These are phyloP conservation scores for Euproctis similis DNA, from an alignment of 2,888 invertebrate species.

Conservation along the genomic window DNA sequence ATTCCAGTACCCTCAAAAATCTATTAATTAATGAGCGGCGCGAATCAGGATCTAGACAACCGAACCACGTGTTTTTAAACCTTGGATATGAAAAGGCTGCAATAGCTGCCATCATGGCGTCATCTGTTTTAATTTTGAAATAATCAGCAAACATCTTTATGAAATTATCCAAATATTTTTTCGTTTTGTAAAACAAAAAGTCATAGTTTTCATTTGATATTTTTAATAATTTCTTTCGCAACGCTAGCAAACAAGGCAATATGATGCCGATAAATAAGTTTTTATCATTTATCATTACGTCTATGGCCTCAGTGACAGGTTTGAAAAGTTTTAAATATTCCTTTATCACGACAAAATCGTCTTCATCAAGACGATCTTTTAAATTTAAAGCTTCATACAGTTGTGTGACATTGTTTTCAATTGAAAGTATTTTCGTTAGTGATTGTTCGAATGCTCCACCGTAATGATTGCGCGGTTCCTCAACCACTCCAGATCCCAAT, in stretches of 20 bases:
- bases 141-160: background rate
- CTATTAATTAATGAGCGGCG: background rate
- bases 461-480: background rate
- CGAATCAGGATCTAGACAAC: background rate
- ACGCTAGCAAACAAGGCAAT: background rate
- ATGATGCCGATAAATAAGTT: background rate
- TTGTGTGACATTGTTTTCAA: background rate
- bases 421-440: background rate
- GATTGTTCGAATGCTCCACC: background rate
- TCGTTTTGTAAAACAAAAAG: background rate
- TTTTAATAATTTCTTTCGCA: background rate
- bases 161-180: background rate
- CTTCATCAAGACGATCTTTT: background rate
- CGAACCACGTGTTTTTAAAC: slow-evolving; percentile 1
- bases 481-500: too few relatives aligned
- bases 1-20: too few relatives aligned
- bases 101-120: background rate
- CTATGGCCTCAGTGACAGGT: background rate
- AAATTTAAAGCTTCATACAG: background rate
- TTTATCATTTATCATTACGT: background rate
- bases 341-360: background rate
- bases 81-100: background rate
- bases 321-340: background rate
- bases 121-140: background rate
- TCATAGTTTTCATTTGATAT: background rate